Conservation (phyloP, 2,113 vertebrate genomes). For the Rhizomys pruinosus region DNA sequence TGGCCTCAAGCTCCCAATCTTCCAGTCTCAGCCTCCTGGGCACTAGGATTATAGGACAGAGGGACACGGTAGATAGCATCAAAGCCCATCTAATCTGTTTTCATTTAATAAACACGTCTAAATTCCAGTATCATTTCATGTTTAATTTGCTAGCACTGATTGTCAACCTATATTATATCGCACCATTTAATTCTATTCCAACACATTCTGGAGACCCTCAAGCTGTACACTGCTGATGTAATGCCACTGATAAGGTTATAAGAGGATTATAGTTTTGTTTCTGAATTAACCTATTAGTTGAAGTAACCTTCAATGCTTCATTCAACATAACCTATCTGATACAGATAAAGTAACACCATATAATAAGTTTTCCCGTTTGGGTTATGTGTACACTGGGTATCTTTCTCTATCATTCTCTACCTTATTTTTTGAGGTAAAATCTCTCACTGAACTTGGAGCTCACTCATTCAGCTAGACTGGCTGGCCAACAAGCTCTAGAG, state of each 20-base stretch:
- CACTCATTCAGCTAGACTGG: not conserved
- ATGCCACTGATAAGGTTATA: not conserved
- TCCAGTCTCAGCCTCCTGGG: not conserved
- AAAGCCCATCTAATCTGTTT: not conserved
- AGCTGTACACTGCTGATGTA: not conserved
- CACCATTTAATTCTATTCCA: not conserved
- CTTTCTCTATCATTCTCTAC: not conserved
- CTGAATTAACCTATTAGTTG: constrained; percentile 32
- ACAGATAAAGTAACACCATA: not conserved
- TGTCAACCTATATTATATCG: not conserved
- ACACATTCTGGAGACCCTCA: not conserved
- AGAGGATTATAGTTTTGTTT: not conserved
- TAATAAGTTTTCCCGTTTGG: not conserved
- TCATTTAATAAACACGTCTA: not conserved
- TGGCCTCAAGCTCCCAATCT: not conserved
- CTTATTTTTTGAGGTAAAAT: not conserved
- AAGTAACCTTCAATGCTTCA: not conserved
- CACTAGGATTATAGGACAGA: not conserved
- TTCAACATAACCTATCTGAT: not conserved
- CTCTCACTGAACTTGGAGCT: not conserved
- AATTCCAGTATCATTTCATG: not conserved
- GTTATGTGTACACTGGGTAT: not conserved
- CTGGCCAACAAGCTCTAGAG: not conserved
- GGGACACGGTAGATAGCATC: no score
- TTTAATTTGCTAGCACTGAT: not conserved